Evolutionary conservation across 1,140 invertebrate species (phyloP), one percentile per base, ranked within the genome.

Genomic region (Lethrus apterus): DNA sequence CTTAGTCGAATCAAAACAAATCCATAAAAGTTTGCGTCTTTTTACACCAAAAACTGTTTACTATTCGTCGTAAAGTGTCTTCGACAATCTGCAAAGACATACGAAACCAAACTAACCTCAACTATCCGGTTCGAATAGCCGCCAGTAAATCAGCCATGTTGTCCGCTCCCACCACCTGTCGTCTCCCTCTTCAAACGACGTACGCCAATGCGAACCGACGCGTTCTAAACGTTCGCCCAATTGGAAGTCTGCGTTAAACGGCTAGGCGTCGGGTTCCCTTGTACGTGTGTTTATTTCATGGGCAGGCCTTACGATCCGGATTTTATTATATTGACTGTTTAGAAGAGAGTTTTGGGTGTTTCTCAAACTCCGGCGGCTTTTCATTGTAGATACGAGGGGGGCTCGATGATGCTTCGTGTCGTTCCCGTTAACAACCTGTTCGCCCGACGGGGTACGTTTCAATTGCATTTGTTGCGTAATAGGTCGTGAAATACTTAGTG

Each of bases 131-230:
- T 33, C 13, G 45, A 31, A 44, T 51, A 52, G 46, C 50, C 40
- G 53, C 44, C 52, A 59, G 57, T 64, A 64, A 64, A 63, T 64
- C 62, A 64, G 62, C 62, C 62, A 64, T 64, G 54, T 64, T 64
- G 54, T 56, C 35, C 11, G 15, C 30, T 44, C 55, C 45, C 58
- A 59, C 60, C 52, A 50, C 55, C 21, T 23, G 4, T 17, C 26
- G 35, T 49, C 55, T 55, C 50, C 50, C 23, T 9, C 15, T 26
- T 42, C 17, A 31, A 29, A 29, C 17, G 20, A 29, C 11, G 40
- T 17, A 11, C 11, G 9, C 40, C 40, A 42, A 42, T 42, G 14
- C 2, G 11, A 42, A n/a, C n/a, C n/a, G n/a, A n/a, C n/a, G n/a
- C n/a, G n/a, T n/a, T n/a, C n/a, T n/a, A n/a, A n/a, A n/a, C n/a